Evolutionary conservation across 1,140 invertebrate species (phyloP), one percentile per base, ranked within the genome.

Genomic region (Scaptodrosophila lebanonensis): DNA sequence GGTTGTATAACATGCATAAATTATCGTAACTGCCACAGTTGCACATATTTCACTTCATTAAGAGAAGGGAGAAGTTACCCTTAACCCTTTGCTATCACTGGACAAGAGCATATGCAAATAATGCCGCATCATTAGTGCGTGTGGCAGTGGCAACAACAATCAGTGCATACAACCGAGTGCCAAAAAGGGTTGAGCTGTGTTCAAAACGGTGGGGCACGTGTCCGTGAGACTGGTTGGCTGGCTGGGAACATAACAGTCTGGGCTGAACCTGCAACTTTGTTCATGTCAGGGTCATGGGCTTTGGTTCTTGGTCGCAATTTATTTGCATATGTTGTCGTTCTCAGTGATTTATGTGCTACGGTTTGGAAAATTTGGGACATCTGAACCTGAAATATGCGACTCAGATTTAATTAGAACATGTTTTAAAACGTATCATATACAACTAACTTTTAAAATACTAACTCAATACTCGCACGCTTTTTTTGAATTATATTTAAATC

Each of bases 91-190:
- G 1, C 49, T 57, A 35, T 6, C 1, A 17, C 27, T 16, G 32
- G n/a, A 25, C 57, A 32, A 38, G 3, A 39, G 48, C 73, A 79
- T 79, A 79, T 79, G 73, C 73, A 79, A 79, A 73, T 79, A 82
- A 73, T 79, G 75, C 57, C 64, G 47, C 73, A 73, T 79, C 73
- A 79, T 79, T 79, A 79, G 73, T 73, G 69, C 51, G 50, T 52
- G 30, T 43, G 44, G 25, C 12, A 18, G 47, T 50, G 47, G 47
- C 9, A 39, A 50, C 52, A 29, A 54, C 50, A 44, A 18, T 49
- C 35, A 20, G 50, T 25, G 22, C 22, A 25, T 25, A 8, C 3
- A n/a, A n/a, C n/a, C n/a, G n/a, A n/a, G n/a, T n/a, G n/a, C n/a
- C n/a, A 8, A 3, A 68, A 77, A 65, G 72, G 73, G 73, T 77